These are phyloP conservation scores for Eublepharis macularius DNA, from an alignment of 2,113 vertebrate species.

Conservation along the genomic window DNA sequence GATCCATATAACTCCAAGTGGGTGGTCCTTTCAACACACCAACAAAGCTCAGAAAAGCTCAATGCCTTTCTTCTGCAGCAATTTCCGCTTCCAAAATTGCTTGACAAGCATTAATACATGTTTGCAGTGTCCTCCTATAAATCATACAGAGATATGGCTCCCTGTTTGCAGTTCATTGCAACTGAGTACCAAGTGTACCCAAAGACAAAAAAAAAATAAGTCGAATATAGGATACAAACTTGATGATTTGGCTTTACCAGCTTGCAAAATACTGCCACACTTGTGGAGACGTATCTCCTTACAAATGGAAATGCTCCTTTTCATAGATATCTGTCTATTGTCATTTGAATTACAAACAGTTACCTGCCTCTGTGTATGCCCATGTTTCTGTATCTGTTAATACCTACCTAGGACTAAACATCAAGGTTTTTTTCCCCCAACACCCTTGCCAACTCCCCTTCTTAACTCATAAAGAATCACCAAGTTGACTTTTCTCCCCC, in stretches of 20 bases:
- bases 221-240: fast-evolving
- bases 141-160: slow-evolving; percentile 5
- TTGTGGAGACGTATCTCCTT: not conserved
- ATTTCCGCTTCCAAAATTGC: slow-evolving; percentile 18
- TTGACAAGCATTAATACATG: slow-evolving; percentile 29
- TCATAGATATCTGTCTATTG: slow-evolving; percentile 2
- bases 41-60: slow-evolving; percentile 26
- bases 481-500: slow-evolving; percentile 8
- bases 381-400: slow-evolving; percentile 50
- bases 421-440: slow-evolving; percentile 57
- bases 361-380: slow-evolving; percentile 11
- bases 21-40: slow-evolving; percentile 34
- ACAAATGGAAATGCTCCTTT: not conserved
- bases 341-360: slow-evolving; percentile 28
- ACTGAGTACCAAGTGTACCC: slow-evolving; percentile 10
- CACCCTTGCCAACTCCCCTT: slow-evolving; percentile 53
- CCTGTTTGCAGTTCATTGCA: not conserved
- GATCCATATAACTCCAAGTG: slow-evolving; percentile 26
- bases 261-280: not conserved
- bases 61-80: slow-evolving; percentile 32
- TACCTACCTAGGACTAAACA: slow-evolving; percentile 53
- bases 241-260: not conserved
- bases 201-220: not conserved
- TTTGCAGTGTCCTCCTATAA: slow-evolving; percentile 28
- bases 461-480: slow-evolving; percentile 63